Base-by-base conservation (phyloP, 2,797 vertebrate genomes). In the Zalophus californianus region DNA sequence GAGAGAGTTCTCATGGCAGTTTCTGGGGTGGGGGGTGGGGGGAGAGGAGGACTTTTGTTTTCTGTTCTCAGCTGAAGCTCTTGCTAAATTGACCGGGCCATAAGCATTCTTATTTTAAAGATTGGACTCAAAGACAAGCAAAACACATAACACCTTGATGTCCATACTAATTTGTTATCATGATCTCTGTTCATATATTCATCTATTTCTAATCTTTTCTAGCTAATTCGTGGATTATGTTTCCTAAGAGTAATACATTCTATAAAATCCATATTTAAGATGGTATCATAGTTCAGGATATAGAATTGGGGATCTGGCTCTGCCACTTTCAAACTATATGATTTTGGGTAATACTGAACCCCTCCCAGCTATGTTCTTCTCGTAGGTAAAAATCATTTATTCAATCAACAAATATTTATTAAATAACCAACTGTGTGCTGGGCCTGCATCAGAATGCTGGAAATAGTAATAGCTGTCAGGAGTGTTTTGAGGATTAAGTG, bases 181-280 rank as follows among this genome's bases (percentile, higher is more conserved):
- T 73, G 27, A 29, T 60, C 50, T 94, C 50, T 85, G 3, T 60
- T 80, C 11, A 0, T 90, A 32, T 38, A 6, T 82, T 86, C 41
- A 32, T 91, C 68, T 93, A 3, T 73, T 66, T 92, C 75, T 88
- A 10, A 77, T 90, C 48, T 78, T 95, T 94, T 86, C 73, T 48
- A 50, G 38, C 41, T 86, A 48, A 54, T 18, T 72, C 7, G 3
- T 38, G 38, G 14, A 38, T 72, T 83, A 20, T 86, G 7, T 9
- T 91, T 79, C 14, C 44, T 86, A 14, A 72, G 11, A 72, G 11
- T 48, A 58, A 27, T 25, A 20, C 16, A 14, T 77, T 11, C 70
- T 62, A 50, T 86, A 48, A 54, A 66, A 38, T 54, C 12, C 68
- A 13, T 48, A 60, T 70, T 41, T 41, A 72, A 68, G 18, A 68